Evolutionary conservation across 2,797 vertebrate species (phyloP).

Genomic region (Pangasius krempfi): DNA sequence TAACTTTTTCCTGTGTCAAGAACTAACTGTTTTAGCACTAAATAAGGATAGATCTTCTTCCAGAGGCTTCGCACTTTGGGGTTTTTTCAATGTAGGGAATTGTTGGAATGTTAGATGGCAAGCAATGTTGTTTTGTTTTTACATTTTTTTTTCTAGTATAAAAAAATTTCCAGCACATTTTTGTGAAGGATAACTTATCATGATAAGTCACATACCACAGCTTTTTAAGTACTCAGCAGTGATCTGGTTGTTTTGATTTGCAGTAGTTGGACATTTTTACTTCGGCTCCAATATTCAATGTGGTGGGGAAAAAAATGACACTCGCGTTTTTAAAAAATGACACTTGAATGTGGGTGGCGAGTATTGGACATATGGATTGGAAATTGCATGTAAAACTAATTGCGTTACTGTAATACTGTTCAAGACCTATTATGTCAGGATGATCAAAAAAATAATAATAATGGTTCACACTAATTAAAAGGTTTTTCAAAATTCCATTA

Average conservation of each 20-base stretch:
- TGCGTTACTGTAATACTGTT: slow-evolving; percentile 69
- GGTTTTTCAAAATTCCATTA: slow-evolving; percentile 81
- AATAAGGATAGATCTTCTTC: slow-evolving; percentile 77
- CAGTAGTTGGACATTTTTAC: slow-evolving; percentile 67
- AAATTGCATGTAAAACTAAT: slow-evolving; percentile 81
- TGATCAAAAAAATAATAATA: slow-evolving; percentile 68
- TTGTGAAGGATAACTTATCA: slow-evolving; percentile 65
- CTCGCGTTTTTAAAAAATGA: slow-evolving; percentile 32
- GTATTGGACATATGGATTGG: slow-evolving; percentile 68
- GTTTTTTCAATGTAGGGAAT: slow-evolving; percentile 67
- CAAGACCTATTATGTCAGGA: slow-evolving; percentile 69
- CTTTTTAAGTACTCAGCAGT: slow-evolving; percentile 70
- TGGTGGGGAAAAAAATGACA: slow-evolving; percentile 52
- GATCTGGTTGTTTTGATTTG: slow-evolving; percentile 65
- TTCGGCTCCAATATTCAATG: slow-evolving; percentile 60
- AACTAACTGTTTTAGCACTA: slow-evolving; percentile 71
- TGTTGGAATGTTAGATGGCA: slow-evolving; percentile 69
- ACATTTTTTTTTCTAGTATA: slow-evolving; percentile 20
- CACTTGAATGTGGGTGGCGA: slow-evolving; percentile 63
- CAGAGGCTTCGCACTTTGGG: slow-evolving; percentile 64
- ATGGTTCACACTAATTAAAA: slow-evolving; percentile 70
- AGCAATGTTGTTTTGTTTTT: slow-evolving; percentile 51
- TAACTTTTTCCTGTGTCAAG: slow-evolving; percentile 61
- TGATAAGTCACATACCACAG: slow-evolving; percentile 66
- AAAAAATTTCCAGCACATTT: slow-evolving; percentile 27